Conservation (phyloP, 2,113 vertebrate genomes). For the Oenanthe oenanthe region DNA sequence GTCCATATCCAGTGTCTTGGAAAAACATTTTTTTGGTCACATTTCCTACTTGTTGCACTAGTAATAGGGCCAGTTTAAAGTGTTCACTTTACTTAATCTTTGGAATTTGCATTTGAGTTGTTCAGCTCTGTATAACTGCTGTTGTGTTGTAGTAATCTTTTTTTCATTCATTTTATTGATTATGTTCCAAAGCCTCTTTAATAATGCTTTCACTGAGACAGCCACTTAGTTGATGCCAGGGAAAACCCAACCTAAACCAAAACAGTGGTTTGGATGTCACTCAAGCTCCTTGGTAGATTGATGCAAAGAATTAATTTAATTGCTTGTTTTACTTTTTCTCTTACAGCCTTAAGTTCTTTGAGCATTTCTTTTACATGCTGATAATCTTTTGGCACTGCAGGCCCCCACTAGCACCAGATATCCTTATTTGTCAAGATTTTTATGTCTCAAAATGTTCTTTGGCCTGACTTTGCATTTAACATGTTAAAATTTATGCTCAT, state of each 20-base stretch:
- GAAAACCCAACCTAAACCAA: not conserved
- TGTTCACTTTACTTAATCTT: not conserved
- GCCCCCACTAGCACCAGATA: not conserved
- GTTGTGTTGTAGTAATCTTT: not conserved
- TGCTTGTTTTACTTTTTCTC: not conserved
- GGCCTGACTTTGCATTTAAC: not conserved
- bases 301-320: not conserved
- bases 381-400: not conserved
- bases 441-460: not conserved
- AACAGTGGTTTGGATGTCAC: not conserved
- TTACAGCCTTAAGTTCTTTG: not conserved
- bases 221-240: not conserved
- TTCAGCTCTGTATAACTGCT: not conserved
- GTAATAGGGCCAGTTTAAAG: not conserved
- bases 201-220: not conserved
- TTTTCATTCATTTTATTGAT: not conserved
- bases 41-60: not conserved
- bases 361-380: not conserved
- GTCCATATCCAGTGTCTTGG: not conserved
- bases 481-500: not conserved
- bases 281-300: not conserved
- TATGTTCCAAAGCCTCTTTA: slow-evolving; percentile 3
- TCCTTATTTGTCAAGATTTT: not conserved
- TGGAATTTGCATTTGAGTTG: not conserved
- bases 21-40: not conserved